Conservation (phyloP, 2,797 vertebrate genomes). For the Hippopotamyrus pictus region DNA sequence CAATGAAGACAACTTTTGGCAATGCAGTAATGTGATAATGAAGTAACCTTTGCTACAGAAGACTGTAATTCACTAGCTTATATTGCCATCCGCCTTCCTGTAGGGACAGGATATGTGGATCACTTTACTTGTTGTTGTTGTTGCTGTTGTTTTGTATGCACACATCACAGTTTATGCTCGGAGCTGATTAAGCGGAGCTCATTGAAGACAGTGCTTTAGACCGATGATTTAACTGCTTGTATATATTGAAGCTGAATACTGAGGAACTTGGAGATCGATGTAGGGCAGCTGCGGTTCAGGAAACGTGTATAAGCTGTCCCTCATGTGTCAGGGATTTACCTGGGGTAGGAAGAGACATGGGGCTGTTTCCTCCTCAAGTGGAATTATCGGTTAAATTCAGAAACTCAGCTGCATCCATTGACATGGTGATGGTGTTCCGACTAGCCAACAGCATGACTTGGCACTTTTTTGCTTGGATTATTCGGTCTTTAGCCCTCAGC, state of each 20-base stretch:
- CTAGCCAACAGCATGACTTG: background rate
- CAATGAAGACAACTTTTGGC: background rate
- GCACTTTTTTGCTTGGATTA: background rate
- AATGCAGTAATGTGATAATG: background rate
- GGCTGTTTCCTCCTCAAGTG: background rate
- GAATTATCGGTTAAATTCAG: background rate
- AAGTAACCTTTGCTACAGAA: background rate
- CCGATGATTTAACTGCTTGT: slow-evolving; percentile 1
- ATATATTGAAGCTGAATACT: slow-evolving; percentile 8
- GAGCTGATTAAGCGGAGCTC: background rate
- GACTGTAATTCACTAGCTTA: background rate
- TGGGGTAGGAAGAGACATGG: background rate
- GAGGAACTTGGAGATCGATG: background rate
- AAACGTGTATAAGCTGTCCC: background rate
- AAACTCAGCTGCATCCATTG: background rate
- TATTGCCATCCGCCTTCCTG: background rate
- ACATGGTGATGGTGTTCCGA: background rate
- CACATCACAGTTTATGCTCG: background rate
- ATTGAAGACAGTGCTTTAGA: background rate
- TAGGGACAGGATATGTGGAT: background rate
- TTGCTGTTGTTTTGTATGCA: background rate
- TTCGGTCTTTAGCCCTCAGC: background rate
- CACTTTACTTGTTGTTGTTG: background rate
- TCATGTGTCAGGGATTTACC: background rate
- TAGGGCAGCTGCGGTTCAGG: background rate